phyloP scores from a whole-genome alignment of 64 coral and sea anemone species.

The Stylophora pistillata region DNA sequence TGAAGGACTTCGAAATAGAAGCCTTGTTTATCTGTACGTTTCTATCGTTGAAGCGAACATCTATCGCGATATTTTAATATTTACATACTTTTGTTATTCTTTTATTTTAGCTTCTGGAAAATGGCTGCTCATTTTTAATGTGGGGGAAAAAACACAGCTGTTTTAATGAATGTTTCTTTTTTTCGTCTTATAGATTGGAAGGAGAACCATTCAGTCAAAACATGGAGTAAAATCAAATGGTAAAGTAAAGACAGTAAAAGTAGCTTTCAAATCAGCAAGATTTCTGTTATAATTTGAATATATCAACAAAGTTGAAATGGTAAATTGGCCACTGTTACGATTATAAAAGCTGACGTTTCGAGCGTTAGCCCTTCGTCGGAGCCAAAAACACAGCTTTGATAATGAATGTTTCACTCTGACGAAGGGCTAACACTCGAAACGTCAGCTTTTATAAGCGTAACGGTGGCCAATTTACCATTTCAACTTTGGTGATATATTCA shows the following conservation, averaged over 20 bases:
- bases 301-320: no score
- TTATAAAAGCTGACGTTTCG: no score
- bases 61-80: background rate
- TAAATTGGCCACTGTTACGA: no score
- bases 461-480: no score
- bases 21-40: background rate
- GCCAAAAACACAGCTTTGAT: no score
- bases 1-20: background rate
- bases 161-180: background rate
- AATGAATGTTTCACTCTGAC: no score
- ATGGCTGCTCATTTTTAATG: background rate
- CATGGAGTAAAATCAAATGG: slow-evolving; percentile 50
- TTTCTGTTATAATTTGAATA: no score
- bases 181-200: slow-evolving; percentile 61
- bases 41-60: background rate
- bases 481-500: no score
- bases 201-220: slow-evolving; percentile 68
- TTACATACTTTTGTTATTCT: background rate
- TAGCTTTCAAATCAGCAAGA: no score
- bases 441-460: no score
- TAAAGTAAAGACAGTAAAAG: background rate
- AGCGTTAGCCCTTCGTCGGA: no score
- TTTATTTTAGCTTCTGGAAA: background rate
- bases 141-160: background rate
- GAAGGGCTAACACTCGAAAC: no score